Percentiles rank a stretch among this genome's conserved stretches.
phyloP scores from a whole-genome alignment of 1,140 invertebrate species.

The Tribolium castaneum region DNA sequence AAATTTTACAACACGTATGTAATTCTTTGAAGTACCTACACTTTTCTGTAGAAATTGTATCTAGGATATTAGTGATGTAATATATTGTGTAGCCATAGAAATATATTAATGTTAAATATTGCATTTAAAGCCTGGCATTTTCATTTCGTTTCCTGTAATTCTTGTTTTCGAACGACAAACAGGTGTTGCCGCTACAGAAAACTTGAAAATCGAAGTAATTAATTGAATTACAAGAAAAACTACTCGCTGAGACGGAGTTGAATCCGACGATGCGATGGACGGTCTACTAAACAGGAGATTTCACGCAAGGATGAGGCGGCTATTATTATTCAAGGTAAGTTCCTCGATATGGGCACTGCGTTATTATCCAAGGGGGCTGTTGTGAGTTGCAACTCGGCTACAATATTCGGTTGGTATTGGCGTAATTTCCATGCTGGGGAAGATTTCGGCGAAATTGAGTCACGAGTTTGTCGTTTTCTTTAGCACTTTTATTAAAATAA shows the following conservation, averaged over 20 bases:
- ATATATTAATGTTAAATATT: constrained; percentile 46
- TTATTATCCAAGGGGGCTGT: not conserved
- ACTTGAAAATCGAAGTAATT: not conserved
- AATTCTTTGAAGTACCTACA: constrained; percentile 35
- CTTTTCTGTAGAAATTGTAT: constrained; percentile 39
- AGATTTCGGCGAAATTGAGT: constrained; percentile 12
- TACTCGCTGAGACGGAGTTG: not conserved
- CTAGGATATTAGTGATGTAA: constrained; percentile 36
- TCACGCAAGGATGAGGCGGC: not conserved
- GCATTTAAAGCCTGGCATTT: constrained; percentile 3
- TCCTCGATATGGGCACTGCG: not conserved
- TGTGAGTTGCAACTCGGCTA: not conserved
- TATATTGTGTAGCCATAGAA: constrained; percentile 34
- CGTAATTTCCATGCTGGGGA: not conserved
- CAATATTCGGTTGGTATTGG: not conserved
- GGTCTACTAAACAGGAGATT: not conserved
- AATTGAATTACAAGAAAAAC: not conserved
- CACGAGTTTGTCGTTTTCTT: constrained; percentile 10
- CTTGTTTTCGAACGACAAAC: too few species aligned
- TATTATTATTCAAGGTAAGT: not conserved
- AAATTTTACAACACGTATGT: constrained; percentile 16
- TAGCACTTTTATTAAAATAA: not conserved
- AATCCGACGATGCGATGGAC: not conserved
- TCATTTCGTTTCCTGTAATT: not conserved
- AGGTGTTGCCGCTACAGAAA: not conserved